A percentile compares a stretch with the other conserved stretches of the same genome.
phyloP scores from a whole-genome alignment of 1,140 invertebrate genomes.

The Chironomus tepperi region DNA sequence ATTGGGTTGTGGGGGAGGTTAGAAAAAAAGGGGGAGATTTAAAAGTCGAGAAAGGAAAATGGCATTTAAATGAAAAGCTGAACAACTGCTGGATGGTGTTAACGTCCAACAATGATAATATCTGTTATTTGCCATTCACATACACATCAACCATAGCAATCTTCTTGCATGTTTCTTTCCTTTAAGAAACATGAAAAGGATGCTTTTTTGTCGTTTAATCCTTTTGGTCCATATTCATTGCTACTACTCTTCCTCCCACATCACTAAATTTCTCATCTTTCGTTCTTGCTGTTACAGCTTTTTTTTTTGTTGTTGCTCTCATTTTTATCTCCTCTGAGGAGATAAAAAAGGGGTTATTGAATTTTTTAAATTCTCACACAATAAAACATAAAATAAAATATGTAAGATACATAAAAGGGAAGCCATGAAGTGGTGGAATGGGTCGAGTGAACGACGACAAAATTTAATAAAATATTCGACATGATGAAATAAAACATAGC shows the following conservation, averaged over 20 bases:
- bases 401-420: not conserved
- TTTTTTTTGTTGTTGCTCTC: no score
- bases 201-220: conserved; percentile 14
- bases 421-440: not conserved
- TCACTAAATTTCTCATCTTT: no score
- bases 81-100: not conserved
- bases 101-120: not conserved
- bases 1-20: no score
- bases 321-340: no score
- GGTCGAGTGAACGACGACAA: not conserved
- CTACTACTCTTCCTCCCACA: no score
- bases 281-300: no score
- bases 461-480: conserved; percentile 14
- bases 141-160: not conserved
- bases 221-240: not conserved
- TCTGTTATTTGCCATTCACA: not conserved
- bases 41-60: conserved; percentile 4
- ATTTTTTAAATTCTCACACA: conserved; percentile 14
- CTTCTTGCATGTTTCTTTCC: not conserved
- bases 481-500: conserved; percentile 8
- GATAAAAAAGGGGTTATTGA: not conserved
- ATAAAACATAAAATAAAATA: not conserved
- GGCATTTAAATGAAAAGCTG: conserved; percentile 12
- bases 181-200: conserved; percentile 7
- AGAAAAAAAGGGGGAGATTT: not conserved